Evolutionary conservation across 2,113 vertebrate genomes (phyloP).

Genomic region (Ptilorrhoa leucosticta): DNA sequence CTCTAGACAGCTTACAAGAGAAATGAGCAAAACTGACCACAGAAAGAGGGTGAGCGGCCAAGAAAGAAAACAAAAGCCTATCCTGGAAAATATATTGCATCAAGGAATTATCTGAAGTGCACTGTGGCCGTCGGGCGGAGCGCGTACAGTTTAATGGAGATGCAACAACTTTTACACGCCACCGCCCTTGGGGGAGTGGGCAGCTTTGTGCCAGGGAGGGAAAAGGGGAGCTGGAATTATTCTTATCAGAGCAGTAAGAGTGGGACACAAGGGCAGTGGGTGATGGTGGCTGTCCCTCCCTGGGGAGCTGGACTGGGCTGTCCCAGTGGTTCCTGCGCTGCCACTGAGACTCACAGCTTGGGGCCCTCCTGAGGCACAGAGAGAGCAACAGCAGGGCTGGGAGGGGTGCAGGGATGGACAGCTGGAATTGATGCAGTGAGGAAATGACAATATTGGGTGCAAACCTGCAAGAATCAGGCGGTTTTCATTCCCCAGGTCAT

Average conservation of each 20-base stretch:
- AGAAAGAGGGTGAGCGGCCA: constrained; percentile 49
- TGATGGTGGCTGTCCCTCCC: not conserved
- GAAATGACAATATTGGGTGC: not conserved
- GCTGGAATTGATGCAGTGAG: not conserved
- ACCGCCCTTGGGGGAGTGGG: not conserved
- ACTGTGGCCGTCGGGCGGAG: not conserved
- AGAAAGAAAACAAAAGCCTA: constrained; percentile 76
- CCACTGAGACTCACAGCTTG: not conserved
- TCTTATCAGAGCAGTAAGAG: not conserved
- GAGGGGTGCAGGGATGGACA: not conserved
- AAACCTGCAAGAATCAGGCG: not conserved
- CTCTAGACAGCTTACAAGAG: constrained; percentile 83
- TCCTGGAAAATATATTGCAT: constrained; percentile 70
- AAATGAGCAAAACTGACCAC: constrained; percentile 77
- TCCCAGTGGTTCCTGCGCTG: accelerated
- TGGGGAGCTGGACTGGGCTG: accelerated
- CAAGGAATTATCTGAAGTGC: constrained; percentile 35
- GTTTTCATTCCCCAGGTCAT: not conserved
- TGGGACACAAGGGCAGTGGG: accelerated
- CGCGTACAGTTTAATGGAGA: constrained; percentile 32
- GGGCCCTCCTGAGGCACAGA: accelerated
- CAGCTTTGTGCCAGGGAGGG: not conserved
- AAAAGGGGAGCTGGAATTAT: not conserved
- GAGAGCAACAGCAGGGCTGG: not conserved
- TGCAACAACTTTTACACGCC: not conserved